Evolutionary conservation across 2,113 vertebrate genomes (phyloP).

Genomic region (Fukomys damarensis): DNA sequence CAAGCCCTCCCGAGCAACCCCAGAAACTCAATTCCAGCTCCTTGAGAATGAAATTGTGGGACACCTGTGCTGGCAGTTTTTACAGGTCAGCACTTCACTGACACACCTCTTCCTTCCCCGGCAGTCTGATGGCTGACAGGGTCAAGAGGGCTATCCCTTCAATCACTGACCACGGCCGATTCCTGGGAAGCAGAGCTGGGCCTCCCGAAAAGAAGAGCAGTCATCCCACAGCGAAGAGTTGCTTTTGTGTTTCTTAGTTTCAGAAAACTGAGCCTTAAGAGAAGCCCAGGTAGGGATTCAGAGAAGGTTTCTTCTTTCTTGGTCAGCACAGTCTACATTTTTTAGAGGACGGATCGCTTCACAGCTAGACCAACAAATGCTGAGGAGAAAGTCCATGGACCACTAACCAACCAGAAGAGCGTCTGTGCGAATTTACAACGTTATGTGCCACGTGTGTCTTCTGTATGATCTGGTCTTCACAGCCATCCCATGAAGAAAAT

Average conservation of each 20-base stretch:
- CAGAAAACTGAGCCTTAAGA: slow-evolving; percentile 2
- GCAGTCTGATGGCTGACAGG: background rate
- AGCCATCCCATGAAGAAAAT: background rate
- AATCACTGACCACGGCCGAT: background rate
- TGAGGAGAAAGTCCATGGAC: background rate
- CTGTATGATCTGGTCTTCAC: background rate
- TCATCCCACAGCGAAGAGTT: slow-evolving; percentile 21
- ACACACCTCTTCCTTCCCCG: slow-evolving; percentile 1
- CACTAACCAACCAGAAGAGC: background rate
- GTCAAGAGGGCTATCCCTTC: background rate
- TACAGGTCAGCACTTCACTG: slow-evolving; percentile 31
- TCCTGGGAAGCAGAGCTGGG: slow-evolving; percentile 31
- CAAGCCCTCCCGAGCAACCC: slow-evolving; percentile 78
- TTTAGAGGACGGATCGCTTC: background rate
- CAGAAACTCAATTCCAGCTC: slow-evolving; percentile 73
- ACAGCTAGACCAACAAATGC: background rate
- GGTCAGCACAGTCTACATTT: background rate
- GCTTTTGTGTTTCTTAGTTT: slow-evolving; percentile 8
- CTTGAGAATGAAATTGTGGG: slow-evolving; percentile 39
- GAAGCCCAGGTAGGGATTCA: background rate
- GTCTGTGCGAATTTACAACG: background rate
- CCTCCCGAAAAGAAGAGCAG: slow-evolving; percentile 35
- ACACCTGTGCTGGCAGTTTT: slow-evolving; percentile 42
- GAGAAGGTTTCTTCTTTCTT: background rate
- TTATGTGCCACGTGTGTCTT: background rate